Evolutionary conservation across 2,113 vertebrate genomes (phyloP).

Genomic region (Accipiter virgatus): DNA sequence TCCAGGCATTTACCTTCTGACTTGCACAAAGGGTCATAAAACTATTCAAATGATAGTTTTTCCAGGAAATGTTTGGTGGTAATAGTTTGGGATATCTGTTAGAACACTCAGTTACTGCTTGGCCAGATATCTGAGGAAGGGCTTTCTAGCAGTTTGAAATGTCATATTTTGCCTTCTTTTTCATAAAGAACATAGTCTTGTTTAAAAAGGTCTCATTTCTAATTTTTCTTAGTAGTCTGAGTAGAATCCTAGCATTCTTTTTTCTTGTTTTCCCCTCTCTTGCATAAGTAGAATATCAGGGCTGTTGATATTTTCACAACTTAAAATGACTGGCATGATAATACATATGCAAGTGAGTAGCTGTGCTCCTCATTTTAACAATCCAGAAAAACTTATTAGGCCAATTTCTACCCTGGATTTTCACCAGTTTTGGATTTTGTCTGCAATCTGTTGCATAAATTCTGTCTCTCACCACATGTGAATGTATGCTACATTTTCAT

Average conservation of each 20-base stretch:
- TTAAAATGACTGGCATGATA: background rate
- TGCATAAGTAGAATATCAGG: background rate
- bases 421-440: background rate
- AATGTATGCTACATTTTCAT: background rate
- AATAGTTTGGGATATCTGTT: slow-evolving; percentile 48
- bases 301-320: background rate
- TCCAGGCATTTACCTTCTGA: slow-evolving; percentile 24
- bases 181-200: background rate
- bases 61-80: slow-evolving; percentile 59
- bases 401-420: background rate
- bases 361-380: background rate
- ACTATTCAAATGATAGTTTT: slow-evolving; percentile 56
- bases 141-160: slow-evolving; percentile 38
- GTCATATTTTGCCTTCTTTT: background rate
- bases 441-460: background rate
- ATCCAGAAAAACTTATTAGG: background rate
- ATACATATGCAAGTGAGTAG: background rate
- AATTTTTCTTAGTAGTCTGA: background rate
- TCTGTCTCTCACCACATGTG: background rate
- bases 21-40: slow-evolving; percentile 59
- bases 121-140: slow-evolving; percentile 35
- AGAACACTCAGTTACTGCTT: slow-evolving; percentile 56
- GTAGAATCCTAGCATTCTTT: background rate
- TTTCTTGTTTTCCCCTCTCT: background rate
- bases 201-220: background rate